phyloP scores from a whole-genome alignment of 2,888 invertebrate genomes.

The Hypsopygia costalis region DNA sequence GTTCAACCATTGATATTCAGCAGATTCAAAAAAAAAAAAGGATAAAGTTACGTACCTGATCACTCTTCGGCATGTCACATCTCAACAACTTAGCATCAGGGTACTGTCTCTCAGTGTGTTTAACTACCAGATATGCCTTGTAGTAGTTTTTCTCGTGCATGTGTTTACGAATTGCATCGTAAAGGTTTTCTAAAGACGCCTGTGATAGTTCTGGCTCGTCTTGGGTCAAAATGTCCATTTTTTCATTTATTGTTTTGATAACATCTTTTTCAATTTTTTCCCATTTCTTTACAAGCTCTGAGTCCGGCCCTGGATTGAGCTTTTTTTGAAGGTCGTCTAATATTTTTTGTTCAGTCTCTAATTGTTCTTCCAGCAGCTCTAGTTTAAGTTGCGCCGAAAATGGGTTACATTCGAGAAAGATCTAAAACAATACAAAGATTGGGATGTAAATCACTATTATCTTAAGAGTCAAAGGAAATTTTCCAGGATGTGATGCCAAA shows the following conservation, averaged over 20 bases:
- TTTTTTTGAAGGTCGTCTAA: constrained; percentile 81
- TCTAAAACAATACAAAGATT: constrained; percentile 40
- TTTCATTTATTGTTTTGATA: constrained; percentile 67
- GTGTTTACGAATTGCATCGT: constrained; percentile 62
- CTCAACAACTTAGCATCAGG: constrained; percentile 69
- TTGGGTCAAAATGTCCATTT: constrained; percentile 65
- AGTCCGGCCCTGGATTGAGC: constrained; percentile 65
- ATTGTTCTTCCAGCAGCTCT: constrained; percentile 79
- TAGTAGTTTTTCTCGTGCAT: constrained; percentile 69
- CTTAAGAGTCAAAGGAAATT: too few species aligned
- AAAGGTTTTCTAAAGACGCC: constrained; percentile 62
- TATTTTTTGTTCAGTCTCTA: constrained; percentile 81
- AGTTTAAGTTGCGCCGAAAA: constrained; percentile 87
- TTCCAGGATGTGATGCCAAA: too few species aligned
- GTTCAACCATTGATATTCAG: too few species aligned
- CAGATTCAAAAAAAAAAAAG: too few species aligned
- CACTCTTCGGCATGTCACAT: constrained; percentile 69
- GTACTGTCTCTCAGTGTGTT: constrained; percentile 67
- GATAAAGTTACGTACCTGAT: constrained; percentile 51
- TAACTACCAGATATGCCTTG: constrained; percentile 74
- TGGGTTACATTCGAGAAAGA: constrained; percentile 91
- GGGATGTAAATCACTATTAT: too few species aligned
- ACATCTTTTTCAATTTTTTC: constrained; percentile 74
- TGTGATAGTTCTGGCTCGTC: constrained; percentile 70
- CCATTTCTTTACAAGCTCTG: constrained; percentile 72